Evolutionary conservation across 2,888 invertebrate genomes (phyloP).

Genomic region (Cheilosia variabilis): DNA sequence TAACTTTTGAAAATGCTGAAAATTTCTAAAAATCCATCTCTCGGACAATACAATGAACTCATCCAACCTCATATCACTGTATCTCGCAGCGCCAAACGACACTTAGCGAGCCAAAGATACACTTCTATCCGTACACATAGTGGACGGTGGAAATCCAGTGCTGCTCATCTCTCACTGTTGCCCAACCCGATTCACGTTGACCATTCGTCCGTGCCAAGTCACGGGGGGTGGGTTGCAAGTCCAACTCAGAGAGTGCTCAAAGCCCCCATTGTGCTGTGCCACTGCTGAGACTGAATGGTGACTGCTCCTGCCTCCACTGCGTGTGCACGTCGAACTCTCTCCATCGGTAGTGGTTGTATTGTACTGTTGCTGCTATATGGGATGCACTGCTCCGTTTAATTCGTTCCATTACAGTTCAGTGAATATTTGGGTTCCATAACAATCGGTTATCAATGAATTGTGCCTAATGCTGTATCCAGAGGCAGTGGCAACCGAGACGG

Average conservation of each 20-base stretch:
- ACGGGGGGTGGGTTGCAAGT: conserved; percentile 5
- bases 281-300: neutral
- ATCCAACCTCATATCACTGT: conserved; percentile 26
- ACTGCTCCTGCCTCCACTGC: neutral
- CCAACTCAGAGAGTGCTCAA: conserved; percentile 14
- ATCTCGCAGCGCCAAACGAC: conserved; percentile 51
- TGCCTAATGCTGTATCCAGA: conserved; percentile 78
- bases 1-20: neutral
- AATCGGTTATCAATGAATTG: conserved; percentile 81
- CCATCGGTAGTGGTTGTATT: neutral
- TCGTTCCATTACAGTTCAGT: conserved; percentile 82
- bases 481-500: conserved; percentile 69
- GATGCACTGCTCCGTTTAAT: conserved; percentile 80
- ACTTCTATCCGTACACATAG: conserved; percentile 8
- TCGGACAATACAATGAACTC: conserved; percentile 45
- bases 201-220: conserved; percentile 70
- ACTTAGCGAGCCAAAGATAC: conserved; percentile 53
- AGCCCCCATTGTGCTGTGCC: conserved; percentile 37
- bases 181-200: conserved; percentile 72
- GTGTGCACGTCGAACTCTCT: conserved; percentile 3
- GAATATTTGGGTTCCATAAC: conserved; percentile 82
- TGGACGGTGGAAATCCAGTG: conserved; percentile 22
- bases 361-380: conserved; percentile 43
- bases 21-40: conserved; percentile 27
- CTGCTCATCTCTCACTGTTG: conserved; percentile 61